Conservation (phyloP, 1,140 invertebrate genomes). For the Calycopis cecrops region DNA sequence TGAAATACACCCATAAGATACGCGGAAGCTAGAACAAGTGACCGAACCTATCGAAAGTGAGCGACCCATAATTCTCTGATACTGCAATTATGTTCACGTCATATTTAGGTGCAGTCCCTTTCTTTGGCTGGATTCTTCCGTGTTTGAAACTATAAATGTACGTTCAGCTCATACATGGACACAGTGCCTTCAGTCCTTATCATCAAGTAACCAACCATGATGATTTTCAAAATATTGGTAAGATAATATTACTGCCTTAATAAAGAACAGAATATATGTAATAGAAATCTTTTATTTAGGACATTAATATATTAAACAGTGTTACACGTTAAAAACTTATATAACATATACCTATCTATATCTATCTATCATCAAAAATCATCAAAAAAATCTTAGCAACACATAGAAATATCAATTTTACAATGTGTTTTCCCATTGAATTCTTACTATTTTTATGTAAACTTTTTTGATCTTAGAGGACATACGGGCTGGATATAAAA, state of each 20-base stretch:
- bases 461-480: too few species aligned
- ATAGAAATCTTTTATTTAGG: too few species aligned
- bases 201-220: constrained; percentile 23
- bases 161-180: constrained; percentile 27
- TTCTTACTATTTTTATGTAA: too few species aligned
- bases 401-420: too few species aligned
- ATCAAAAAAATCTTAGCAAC: too few species aligned
- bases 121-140: constrained; percentile 33
- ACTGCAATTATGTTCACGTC: constrained; percentile 9
- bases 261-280: too few species aligned
- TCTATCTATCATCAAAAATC: too few species aligned
- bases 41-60: constrained; percentile 4
- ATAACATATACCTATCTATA: too few species aligned
- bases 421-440: too few species aligned
- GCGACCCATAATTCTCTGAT: constrained; percentile 1
- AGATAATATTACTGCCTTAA: constrained; percentile 15
- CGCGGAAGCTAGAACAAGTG: not conserved
- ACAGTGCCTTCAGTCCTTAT: constrained; percentile 29
- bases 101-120: constrained; percentile 39
- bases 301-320: too few species aligned
- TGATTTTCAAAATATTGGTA: constrained; percentile 47
- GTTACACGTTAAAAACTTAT: too few species aligned
- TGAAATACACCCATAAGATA: not conserved
- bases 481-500: too few species aligned
- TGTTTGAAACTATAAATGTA: constrained; percentile 44